These are phyloP conservation scores for Diaprepes abbreviatus DNA, from an alignment of 2,888 invertebrate genomes.

Conservation along the genomic window DNA sequence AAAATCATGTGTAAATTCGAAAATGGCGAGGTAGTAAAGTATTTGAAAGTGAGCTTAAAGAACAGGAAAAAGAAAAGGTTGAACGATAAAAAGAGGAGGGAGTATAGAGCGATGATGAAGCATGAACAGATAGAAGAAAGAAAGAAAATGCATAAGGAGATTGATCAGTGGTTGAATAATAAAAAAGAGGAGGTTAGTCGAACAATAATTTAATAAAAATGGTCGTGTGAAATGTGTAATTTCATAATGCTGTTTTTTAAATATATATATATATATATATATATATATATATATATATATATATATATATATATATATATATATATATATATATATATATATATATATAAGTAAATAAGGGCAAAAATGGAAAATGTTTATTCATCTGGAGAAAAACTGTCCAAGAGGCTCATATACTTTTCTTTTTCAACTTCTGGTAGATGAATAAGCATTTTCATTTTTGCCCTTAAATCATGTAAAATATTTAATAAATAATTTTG, in stretches of 20 bases:
- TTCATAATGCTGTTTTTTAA: no score
- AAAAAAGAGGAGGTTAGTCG: conserved; percentile 73
- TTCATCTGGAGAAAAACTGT: no score
- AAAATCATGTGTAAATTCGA: conserved; percentile 65
- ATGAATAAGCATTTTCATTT: no score
- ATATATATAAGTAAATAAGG: not conserved
- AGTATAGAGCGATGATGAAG: conserved; percentile 67
- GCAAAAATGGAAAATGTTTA: no score
- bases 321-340: not conserved
- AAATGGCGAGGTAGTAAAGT: conserved; percentile 66
- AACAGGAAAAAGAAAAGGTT: conserved; percentile 69
- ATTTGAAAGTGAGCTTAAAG: conserved; percentile 67
- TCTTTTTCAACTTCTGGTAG: no score
- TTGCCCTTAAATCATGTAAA: no score
- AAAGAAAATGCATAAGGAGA: conserved; percentile 72
- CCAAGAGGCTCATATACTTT: no score
- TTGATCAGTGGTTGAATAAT: conserved; percentile 77
- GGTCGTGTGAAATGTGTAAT: no score
- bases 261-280: conserved; percentile 7
- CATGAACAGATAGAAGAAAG: conserved; percentile 65
- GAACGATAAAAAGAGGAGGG: conserved; percentile 68
- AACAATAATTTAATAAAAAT: no score
- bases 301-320: conserved; percentile 56
- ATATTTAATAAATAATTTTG: no score
- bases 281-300: not conserved